Base-by-base conservation (phyloP, 1,140 invertebrate genomes). In the Dreissena rostriformis region DNA sequence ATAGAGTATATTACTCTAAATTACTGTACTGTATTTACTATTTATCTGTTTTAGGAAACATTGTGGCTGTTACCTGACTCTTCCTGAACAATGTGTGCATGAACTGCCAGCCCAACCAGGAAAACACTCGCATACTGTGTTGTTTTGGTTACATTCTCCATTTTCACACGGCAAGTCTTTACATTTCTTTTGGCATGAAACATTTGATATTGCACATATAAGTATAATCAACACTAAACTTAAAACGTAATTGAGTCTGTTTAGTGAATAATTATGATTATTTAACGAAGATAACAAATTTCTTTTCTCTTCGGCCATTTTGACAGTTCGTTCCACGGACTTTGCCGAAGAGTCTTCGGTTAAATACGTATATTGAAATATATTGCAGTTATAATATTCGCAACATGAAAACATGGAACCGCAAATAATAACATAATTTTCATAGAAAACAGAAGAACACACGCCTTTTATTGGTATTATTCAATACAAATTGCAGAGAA, bases 81-180 rank as follows among this genome's bases (percentile, higher is more conserved):
- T 97, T 82, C 97, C 97, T 76, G 96, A 96, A 94, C 97, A 98
- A 93, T 96, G 97, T 93, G 98, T 96, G 94, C 97, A 98, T 86
- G 96, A 95, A 28, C 95, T 94, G 66, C 97, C 97, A 93, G 97
- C 96, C 97, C 97, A 98, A 71, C 97, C 97, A 92, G 97, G 96
- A 91, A 95, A 95, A 95, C 97, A 98, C 75, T 97, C 93, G 95
- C 97, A 98, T 24, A 68, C 52, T 29, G 95, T 97, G 89, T 95
- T 96, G 94, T 97, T 97, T 91, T 97, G 96, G 86, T 95, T 94
- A 93, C 96, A 96, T 91, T 89, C 91, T 83, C 77, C 87, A 78
- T 89, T 83, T 68, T 89, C 77, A 72, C 85, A 86, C 5, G 28
- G 2, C 17, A 26, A 17, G 26, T 66, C 65, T 55, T 61, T 29